A percentile compares a stretch with the other conserved stretches of the same genome.
Evolutionary conservation across 2,797 vertebrate genomes (phyloP).

Genomic region (Chelon auratus): DNA sequence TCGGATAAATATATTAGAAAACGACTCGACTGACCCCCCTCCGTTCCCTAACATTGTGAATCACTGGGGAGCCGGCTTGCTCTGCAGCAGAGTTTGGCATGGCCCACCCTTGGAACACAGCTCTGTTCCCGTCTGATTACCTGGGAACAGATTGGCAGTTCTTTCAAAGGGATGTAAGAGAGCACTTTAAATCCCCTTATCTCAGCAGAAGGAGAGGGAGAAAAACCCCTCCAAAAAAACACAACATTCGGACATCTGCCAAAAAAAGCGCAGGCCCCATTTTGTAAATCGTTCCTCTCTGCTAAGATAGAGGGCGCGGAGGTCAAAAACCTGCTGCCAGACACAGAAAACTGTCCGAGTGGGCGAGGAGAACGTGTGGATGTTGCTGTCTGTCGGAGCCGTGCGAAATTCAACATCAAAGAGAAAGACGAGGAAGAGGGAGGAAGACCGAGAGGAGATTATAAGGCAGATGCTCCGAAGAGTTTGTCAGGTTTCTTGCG

Average conservation of each 20-base stretch:
- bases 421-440: constrained; percentile 25
- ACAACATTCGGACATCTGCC: constrained; percentile 68
- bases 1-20: constrained; percentile 58
- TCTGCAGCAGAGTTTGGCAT: constrained; percentile 56
- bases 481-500: constrained; percentile 5
- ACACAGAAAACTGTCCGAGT: constrained; percentile 45
- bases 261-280: constrained; percentile 68
- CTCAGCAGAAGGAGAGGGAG: constrained; percentile 59
- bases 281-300: constrained; percentile 73
- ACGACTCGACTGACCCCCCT: constrained; percentile 25
- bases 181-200: constrained; percentile 78
- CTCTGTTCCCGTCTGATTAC: constrained; percentile 80
- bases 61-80: constrained; percentile 47
- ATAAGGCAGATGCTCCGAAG: constrained; percentile 6
- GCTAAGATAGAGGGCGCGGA: constrained; percentile 38
- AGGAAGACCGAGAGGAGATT: constrained; percentile 4
- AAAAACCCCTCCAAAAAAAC: constrained; percentile 11
- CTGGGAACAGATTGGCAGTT: constrained; percentile 81
- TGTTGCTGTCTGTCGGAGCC: constrained; percentile 40
- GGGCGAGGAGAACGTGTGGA: constrained; percentile 65
- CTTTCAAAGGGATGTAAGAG: constrained; percentile 75
- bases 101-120: constrained; percentile 63
- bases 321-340: constrained; percentile 71
- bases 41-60: constrained; percentile 60
- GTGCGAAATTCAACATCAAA: constrained; percentile 62